Base-by-base conservation (phyloP, 2,888 invertebrate genomes). In the Caenorhabditis virilis region DNA sequence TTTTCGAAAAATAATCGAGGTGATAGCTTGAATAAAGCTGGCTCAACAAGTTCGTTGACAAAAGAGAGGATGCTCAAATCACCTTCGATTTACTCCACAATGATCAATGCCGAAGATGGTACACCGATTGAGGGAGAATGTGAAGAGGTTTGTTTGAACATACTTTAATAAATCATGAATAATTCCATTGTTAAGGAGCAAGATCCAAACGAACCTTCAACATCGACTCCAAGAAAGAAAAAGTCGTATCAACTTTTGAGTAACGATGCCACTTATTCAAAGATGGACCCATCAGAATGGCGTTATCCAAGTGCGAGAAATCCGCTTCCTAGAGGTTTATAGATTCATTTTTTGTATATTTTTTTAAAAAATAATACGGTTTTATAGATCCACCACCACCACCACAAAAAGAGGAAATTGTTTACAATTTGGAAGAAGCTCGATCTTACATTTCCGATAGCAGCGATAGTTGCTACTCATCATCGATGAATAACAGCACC, bases 401-500 rank as follows among this genome's bases (percentile, higher is more conserved):
- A n/a, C n/a, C n/a, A n/a, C n/a, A n/a, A 15, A 50, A 54, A 35
- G 54, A 64, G 45, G 33, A 54, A 13, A n/a, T n/a, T n/a, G 27
- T 26, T n/a, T 60, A 55, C 36, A 49, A 48, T 18, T 38, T 63
- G 45, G 60, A 67, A 15, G 57, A 67, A 18, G 47, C 51, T 4
- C 63, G 66, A n/a, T 55, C 60, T 23, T 67, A 67, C 41, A 55
- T 62, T 20, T 72, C 75, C 11, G 78, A 76, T 42, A 73, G 73
- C 27, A 67, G 58, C 3, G 76, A 78, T 41, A 75, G 73, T 38
- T 78, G 76, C 43, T 74, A 78, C 35, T 74, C 74, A 7, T 74
- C 76, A 4, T 61, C 72, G 59, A 70, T 61, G 33, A 39, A 53
- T 56, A 41, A 65, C 20, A 45, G 45, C 16, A 45, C 26, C 20